These are phyloP conservation scores for Numida meleagris DNA, from an alignment of 2,113 vertebrate genomes.

Conservation along the genomic window DNA sequence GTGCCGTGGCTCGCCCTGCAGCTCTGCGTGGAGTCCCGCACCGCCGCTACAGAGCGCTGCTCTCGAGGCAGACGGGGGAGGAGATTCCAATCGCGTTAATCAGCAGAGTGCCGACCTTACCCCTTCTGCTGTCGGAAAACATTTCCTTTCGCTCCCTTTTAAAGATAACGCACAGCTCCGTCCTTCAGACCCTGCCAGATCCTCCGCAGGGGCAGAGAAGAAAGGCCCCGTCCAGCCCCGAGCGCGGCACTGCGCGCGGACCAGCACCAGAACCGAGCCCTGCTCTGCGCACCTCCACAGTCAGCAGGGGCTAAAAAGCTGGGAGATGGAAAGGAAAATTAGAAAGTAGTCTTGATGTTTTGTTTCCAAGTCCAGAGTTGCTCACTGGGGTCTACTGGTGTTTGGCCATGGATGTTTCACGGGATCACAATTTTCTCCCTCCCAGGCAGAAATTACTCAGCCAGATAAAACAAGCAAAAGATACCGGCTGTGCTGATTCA, in stretches of 20 bases:
- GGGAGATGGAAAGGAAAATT: not conserved
- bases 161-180: not conserved
- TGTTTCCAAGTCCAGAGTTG: not conserved
- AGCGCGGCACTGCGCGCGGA: too few relatives aligned
- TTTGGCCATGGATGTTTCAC: not conserved
- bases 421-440: not conserved
- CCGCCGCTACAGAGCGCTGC: not conserved
- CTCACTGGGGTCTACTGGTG: not conserved
- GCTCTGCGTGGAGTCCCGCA: not conserved
- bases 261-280: too few relatives aligned
- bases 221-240: not conserved
- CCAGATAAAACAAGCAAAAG: slow-evolving; percentile 42
- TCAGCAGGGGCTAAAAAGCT: not conserved
- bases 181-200: not conserved
- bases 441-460: not conserved
- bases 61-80: not conserved
- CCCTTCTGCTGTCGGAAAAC: not conserved
- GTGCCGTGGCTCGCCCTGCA: not conserved
- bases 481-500: slow-evolving; percentile 49
- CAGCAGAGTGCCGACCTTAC: not conserved
- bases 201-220: not conserved
- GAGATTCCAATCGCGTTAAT: not conserved
- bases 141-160: not conserved
- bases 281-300: not conserved
- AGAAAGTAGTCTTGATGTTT: not conserved